Conservation (phyloP, 2,113 vertebrate genomes). For the Mola mola region DNA sequence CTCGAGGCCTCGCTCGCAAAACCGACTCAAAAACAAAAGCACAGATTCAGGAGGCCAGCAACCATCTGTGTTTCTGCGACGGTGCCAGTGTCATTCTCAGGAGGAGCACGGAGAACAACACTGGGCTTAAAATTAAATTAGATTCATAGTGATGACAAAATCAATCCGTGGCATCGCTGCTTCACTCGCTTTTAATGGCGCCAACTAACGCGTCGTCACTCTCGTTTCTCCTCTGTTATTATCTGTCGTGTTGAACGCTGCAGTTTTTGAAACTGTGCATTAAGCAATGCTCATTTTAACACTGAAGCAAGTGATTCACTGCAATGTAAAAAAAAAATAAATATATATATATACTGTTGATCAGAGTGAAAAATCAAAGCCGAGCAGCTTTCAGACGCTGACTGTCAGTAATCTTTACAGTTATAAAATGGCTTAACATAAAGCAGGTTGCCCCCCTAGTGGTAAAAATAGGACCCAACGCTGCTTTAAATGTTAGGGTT, state of each 20-base stretch:
- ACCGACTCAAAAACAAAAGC: constrained; percentile 39
- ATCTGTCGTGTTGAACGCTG: constrained; percentile 17
- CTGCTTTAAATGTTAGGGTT: too few species aligned
- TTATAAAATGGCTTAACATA: too few species aligned
- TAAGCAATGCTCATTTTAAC: too few species aligned
- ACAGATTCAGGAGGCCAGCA: constrained; percentile 57
- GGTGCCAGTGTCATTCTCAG: constrained; percentile 52
- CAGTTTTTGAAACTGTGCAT: too few species aligned
- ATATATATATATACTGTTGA: constrained; percentile 2
- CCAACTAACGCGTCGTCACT: too few species aligned
- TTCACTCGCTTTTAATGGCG: constrained; percentile 27
- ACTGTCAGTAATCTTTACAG: background rate
- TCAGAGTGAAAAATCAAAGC: constrained; percentile 5
- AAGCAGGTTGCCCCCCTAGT: too few species aligned
- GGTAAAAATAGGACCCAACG: too few species aligned
- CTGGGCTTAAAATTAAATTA: constrained; percentile 60
- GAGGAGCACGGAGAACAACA: constrained; percentile 30
- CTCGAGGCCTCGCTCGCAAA: constrained; percentile 12
- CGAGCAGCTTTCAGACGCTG: background rate
- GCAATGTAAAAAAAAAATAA: too few species aligned
- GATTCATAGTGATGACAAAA: constrained; percentile 48
- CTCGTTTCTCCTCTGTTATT: constrained; percentile 14
- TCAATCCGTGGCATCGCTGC: constrained; percentile 34
- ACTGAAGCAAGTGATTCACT: too few species aligned
- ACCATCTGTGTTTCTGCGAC: constrained; percentile 58